phyloP scores from a whole-genome alignment of 2,888 invertebrate genomes.

The Morpho deidamia region DNA sequence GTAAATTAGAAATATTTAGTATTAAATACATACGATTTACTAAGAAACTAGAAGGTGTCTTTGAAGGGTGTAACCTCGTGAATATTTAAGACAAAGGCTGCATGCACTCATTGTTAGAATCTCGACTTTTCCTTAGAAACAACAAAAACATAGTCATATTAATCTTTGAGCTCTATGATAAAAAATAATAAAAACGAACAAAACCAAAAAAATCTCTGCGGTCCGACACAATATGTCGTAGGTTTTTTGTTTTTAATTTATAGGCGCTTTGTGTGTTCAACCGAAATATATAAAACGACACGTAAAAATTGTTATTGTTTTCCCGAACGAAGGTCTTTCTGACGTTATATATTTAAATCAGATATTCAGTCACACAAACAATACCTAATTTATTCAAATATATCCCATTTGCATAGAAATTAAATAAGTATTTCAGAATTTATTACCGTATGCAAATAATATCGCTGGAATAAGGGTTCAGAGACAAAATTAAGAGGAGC shows the following conservation, averaged over 20 bases:
- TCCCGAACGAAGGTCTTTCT: not conserved
- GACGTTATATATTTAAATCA: not conserved
- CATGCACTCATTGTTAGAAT: too few species aligned
- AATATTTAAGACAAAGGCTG: too few species aligned
- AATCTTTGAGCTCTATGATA: too few species aligned
- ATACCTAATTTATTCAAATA: constrained; percentile 6
- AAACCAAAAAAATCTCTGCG: too few species aligned
- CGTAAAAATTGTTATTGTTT: constrained; percentile 1
- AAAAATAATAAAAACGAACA: too few species aligned
- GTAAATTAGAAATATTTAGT: too few species aligned
- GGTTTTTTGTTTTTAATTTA: constrained; percentile 3
- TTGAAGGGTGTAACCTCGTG: too few species aligned
- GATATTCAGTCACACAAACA: constrained; percentile 5
- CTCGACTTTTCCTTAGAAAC: too few species aligned
- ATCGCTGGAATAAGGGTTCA: not conserved
- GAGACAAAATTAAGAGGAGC: not conserved
- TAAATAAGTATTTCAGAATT: constrained; percentile 1
- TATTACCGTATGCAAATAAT: not conserved
- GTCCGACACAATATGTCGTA: not conserved
- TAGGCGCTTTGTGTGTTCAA: not conserved
- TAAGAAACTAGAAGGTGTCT: too few species aligned
- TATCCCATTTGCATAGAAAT: constrained; percentile 4
- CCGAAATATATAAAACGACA: not conserved
- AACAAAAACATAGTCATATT: too few species aligned
- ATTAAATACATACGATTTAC: too few species aligned